Base-by-base conservation (phyloP, 2,797 vertebrate genomes). In the Coluber constrictor region DNA sequence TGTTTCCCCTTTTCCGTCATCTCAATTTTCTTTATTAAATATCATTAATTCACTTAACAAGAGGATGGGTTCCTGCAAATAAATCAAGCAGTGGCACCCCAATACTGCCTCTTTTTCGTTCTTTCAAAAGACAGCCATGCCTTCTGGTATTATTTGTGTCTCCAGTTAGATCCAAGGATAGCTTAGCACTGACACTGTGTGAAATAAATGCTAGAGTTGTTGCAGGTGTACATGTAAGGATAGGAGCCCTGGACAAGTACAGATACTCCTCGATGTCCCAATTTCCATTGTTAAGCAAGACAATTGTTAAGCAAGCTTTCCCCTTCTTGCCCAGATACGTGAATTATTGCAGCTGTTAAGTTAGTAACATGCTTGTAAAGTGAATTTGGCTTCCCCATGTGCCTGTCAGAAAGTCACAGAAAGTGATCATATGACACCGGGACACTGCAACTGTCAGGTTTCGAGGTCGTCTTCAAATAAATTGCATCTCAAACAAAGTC, bases 1-100 rank as follows among this genome's bases (percentile, higher is more conserved):
- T 43, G 8, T 37, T 74, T 37, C 70, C 3, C 32, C 70, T 74
- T 37, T 20, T 79, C 37, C 70, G 0, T 74, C 60, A 60, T 74
- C 89, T 92, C 20, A 90, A 88, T 18, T 2, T 89, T 94, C 54
- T 90, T 92, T 95, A 29, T 88, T 96, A 93, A 29, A 70, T 94
- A 51, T 74, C 51, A 37, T 90, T 91, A 95, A 57, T 92, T 93
- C 16, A 37, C 79, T 86, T 88, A 93, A 47, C n/a, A 70, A 90
- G n/a, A 59, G 83, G 60, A 51, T 90, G 1, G 18, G n/a, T 56
- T 47, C 1, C 60, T 8, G 5, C 83, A 88, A 95, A 88, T n/a
- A 47, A 2, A 86, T n/a, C 79, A 25, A 55, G 93, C 74, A 93
- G 32, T 91, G 93, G 93, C 86, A 20, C 20, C 86, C 90, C 87